phyloP scores from a whole-genome alignment of 2,113 vertebrate genomes.

The Boulengerochromis microlepis region DNA sequence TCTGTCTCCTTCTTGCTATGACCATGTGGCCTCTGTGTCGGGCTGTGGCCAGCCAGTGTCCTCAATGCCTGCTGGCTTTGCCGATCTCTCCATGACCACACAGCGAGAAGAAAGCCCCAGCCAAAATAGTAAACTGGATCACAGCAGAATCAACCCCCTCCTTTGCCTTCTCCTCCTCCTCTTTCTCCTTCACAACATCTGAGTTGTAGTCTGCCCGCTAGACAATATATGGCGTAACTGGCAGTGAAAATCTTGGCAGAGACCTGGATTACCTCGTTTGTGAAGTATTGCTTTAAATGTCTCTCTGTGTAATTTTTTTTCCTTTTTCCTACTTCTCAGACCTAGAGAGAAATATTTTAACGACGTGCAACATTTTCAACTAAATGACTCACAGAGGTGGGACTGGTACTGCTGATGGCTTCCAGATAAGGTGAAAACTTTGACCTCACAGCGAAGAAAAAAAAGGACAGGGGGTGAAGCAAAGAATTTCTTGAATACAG shows the following conservation, averaged over 20 bases:
- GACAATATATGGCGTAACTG: slow-evolving; percentile 49
- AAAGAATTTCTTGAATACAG: slow-evolving; percentile 26
- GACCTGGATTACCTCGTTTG: slow-evolving; percentile 49
- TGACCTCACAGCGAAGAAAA: slow-evolving; percentile 49
- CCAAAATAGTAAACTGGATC: slow-evolving; percentile 66
- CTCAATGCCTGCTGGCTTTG: slow-evolving; percentile 33
- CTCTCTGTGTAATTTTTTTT: neutral
- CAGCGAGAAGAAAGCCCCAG: slow-evolving; percentile 66
- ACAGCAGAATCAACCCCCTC: slow-evolving; percentile 40
- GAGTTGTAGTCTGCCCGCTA: slow-evolving; percentile 33
- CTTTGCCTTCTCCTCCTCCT: neutral
- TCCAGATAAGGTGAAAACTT: slow-evolving; percentile 73
- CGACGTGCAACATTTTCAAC: slow-evolving; percentile 52
- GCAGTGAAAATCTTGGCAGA: slow-evolving; percentile 56
- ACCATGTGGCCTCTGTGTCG: slow-evolving; percentile 52
- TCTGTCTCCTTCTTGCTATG: neutral
- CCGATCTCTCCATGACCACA: slow-evolving; percentile 60
- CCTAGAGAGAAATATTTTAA: slow-evolving; percentile 34
- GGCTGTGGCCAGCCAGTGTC: slow-evolving; percentile 48
- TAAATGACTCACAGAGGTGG: slow-evolving; percentile 65
- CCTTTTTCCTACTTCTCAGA: neutral
- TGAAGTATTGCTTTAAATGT: slow-evolving; percentile 52
- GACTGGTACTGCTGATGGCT: slow-evolving; percentile 64
- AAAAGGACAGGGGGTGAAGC: slow-evolving; percentile 23
- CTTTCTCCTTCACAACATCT: slow-evolving; percentile 36